Evolutionary conservation across 2,797 vertebrate species (phyloP), one percentile per base, ranked within the genome.

Genomic region (Sebastiscus tertius): DNA sequence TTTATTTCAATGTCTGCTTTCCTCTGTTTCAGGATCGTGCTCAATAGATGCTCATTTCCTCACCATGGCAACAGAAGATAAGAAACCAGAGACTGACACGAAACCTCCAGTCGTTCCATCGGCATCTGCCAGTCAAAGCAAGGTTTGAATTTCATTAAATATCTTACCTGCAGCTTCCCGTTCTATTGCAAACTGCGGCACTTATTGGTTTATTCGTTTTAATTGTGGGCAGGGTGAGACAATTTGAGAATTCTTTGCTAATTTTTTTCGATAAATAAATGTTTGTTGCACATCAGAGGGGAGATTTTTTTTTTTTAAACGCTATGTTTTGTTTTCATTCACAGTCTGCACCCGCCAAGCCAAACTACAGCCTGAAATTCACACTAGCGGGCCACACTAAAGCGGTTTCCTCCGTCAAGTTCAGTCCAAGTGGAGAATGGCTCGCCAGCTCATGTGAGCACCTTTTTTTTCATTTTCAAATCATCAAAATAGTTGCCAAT

Each of bases 371-470:
- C 46, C 93, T 99, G 27, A 99, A 99, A 64, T 99, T 99, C 94
- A 99, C 99, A 0, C 85, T 99, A 92, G 99, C 99, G 0, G 99
- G 99, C 79, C 99, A 99, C 92, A 99, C 99, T 0, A 99, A 99
- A 89, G 99, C 99, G 0, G 99, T 99, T 65, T 99, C 98, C 14
- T 99, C 99, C 0, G 98, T 99, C 82, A 99, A 99, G 69, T 99
- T 99, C 92, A 99, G 99, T 78, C 99, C 99, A 0, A 99, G 98
- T 0, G 99, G 98, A 76, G 99, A 99, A 87, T 99, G 99, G 99
- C 96, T 99, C 10, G 98, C 98, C 72, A 99, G 98, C 92, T 99
- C 99, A 10, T 99, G 98, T 99, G 88, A 93, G 49, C 6, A 20
- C 7, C 39, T 36, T 42, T 52, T 10, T n/a, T 52, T n/a, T 0